A percentile compares a stretch with the other conserved stretches of the same genome.
phyloP scores from a whole-genome alignment of 2,113 vertebrate genomes.

The Grus americana region DNA sequence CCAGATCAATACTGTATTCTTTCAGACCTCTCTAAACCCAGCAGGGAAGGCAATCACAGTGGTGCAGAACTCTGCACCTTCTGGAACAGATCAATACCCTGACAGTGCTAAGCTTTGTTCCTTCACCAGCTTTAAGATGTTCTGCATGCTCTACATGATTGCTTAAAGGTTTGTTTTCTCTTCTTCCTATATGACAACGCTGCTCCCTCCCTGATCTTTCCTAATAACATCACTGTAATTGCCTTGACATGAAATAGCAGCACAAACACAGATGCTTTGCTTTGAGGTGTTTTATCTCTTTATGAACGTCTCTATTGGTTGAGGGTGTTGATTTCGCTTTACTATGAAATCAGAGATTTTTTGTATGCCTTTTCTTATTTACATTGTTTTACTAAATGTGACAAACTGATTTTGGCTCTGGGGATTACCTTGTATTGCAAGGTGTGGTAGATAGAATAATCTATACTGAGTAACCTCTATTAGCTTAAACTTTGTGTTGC shows the following conservation, averaged over 20 bases:
- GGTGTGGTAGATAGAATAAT: neutral
- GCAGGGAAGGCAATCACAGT: slow-evolving; percentile 87
- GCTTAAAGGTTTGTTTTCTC: slow-evolving; percentile 94
- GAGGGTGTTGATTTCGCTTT: slow-evolving; percentile 71
- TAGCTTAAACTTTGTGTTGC: slow-evolving; percentile 35
- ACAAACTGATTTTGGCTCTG: slow-evolving; percentile 56
- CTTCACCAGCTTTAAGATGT: slow-evolving; percentile 89
- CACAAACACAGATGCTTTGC: slow-evolving; percentile 66
- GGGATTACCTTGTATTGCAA: neutral
- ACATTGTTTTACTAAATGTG: slow-evolving; percentile 30
- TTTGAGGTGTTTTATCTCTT: slow-evolving; percentile 72
- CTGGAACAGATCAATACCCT: slow-evolving; percentile 93
- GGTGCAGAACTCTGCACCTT: slow-evolving; percentile 85
- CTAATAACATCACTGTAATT: slow-evolving; percentile 82
- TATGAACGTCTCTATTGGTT: slow-evolving; percentile 53
- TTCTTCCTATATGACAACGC: slow-evolving; percentile 74
- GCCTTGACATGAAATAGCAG: slow-evolving; percentile 81
- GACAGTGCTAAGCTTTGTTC: slow-evolving; percentile 94
- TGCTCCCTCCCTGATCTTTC: slow-evolving; percentile 68
- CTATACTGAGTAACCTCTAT: slow-evolving; percentile 19
- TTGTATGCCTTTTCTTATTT: slow-evolving; percentile 30
- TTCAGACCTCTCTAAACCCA: slow-evolving; percentile 84
- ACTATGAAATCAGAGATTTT: slow-evolving; percentile 40
- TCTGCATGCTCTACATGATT: slow-evolving; percentile 94
- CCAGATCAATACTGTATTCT: slow-evolving; percentile 95